These are phyloP conservation scores for Drosophila bocki DNA, from an alignment of 1,140 invertebrate species.

Conservation along the genomic window DNA sequence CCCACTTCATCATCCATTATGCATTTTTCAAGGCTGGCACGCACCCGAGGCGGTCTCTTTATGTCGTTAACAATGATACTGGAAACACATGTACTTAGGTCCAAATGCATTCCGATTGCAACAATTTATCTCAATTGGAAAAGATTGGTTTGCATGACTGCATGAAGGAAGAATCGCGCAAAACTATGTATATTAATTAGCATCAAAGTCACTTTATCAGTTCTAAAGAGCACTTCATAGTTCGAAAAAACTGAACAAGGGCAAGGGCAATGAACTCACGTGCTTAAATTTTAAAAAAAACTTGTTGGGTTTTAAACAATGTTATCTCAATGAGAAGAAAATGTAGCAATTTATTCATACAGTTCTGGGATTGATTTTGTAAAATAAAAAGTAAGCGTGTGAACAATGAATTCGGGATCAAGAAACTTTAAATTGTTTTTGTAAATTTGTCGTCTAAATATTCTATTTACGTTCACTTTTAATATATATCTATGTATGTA, in stretches of 20 bases:
- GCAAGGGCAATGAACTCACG: no score
- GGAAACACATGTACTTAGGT: not conserved
- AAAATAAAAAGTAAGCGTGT: not conserved
- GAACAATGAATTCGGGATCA: not conserved
- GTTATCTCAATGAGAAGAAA: not conserved
- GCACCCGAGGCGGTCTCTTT: not conserved
- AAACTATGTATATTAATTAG: conserved; percentile 13
- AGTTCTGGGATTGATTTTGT: not conserved
- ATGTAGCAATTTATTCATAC: not conserved
- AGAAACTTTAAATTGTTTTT: not conserved
- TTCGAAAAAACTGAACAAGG: not conserved
- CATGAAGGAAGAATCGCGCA: conserved; percentile 21
- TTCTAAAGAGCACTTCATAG: not conserved
- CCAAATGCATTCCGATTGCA: conserved; percentile 15
- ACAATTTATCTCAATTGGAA: conserved; percentile 65
- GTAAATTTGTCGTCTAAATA: not conserved
- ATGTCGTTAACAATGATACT: not conserved
- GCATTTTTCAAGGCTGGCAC: conserved; percentile 15
- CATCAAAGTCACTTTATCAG: conserved; percentile 6
- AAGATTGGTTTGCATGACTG: conserved; percentile 59
- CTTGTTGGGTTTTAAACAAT: not conserved
- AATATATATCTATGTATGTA: not conserved
- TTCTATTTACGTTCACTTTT: conserved; percentile 5
- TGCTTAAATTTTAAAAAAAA: no score
- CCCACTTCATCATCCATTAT: conserved; percentile 22